These are phyloP conservation scores for Orussus abietinus DNA, from an alignment of 1,140 invertebrate species.

Conservation along the genomic window DNA sequence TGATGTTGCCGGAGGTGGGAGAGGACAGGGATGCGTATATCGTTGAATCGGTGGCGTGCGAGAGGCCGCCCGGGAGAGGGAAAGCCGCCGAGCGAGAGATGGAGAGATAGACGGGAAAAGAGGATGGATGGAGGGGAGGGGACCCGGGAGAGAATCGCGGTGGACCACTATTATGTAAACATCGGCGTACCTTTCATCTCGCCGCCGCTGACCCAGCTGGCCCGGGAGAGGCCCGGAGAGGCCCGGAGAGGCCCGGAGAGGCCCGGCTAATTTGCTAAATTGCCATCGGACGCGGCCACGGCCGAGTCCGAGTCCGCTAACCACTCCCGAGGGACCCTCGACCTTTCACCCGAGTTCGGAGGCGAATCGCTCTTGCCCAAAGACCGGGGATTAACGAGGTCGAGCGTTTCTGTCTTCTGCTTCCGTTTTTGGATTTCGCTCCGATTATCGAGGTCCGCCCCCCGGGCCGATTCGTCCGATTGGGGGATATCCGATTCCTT, in stretches of 20 bases:
- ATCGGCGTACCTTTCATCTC: conserved; percentile 35
- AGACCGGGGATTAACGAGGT: no score
- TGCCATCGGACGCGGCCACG: conserved; percentile 18
- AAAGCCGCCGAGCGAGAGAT: conserved; percentile 1
- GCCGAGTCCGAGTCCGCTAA: neutral
- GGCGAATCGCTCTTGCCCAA: neutral
- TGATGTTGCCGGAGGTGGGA: conserved; percentile 32
- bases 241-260: neutral
- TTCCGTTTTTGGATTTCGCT: no score
- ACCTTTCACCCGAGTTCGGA: neutral
- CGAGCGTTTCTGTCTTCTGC: no score
- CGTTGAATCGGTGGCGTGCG: conserved; percentile 25
- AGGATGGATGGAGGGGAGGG: conserved; percentile 4
- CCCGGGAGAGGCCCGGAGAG: conserved; percentile 3
- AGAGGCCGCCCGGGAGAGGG: neutral
- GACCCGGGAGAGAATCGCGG: conserved; percentile 18
- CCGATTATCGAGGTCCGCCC: no score
- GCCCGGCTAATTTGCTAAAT: conserved; percentile 22
- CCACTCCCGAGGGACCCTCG: neutral
- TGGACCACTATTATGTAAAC: conserved; percentile 40
- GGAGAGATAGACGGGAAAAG: conserved; percentile 11
- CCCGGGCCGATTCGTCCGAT: no score
- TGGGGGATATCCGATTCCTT: no score
- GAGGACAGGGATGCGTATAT: conserved; percentile 25
- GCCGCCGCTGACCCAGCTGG: conserved; percentile 21